Base-by-base conservation (phyloP, 2,113 vertebrate species). In the Atherinomorus stipes region DNA sequence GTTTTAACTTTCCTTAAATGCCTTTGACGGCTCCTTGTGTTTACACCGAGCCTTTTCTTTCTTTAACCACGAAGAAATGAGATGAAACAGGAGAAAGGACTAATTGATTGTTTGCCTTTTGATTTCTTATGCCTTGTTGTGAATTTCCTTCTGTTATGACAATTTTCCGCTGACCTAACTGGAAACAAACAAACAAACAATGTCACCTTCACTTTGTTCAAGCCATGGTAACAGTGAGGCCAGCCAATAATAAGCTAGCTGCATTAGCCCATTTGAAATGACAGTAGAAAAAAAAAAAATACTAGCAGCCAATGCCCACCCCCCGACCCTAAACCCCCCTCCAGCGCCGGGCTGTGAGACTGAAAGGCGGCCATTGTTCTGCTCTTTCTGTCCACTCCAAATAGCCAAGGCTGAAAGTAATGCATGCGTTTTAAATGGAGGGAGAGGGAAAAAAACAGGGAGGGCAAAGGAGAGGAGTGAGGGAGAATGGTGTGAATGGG, bases 361-460 rank as follows among this genome's bases (percentile, higher is more conserved):
- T 96, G 93, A 97, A 96, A 96, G 94, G 85, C 84, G 53, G 64
- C 91, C 92, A 94, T 96, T 98, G 96, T 96, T 95, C 91, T 78
- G 77, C 71, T 85, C 76, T 76, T 87, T 87, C 81, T 87, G 91
- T 93, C 92, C 90, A 92, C 92, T 90, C 88, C 93, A 90, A 90
- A 94, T 77, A 90, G 85, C 88, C 78, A 40, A 85, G 90, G 86
- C 94, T 91, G 84, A 83, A 93, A 95, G 94, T 91, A 92, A 87
- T 94, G 94, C 94, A 93, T 95, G 93, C 82, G 89, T 93, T 94
- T 93, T 91, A 85, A 92, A 86, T 26, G 53, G 78, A 84, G 85
- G 81, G 88, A 82, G 83, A 31, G 59, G 21, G 1, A 11, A 5
- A 91, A 88, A 92, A 92, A 89, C 86, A 71, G 89, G 47, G 74